Percentiles rank a stretch among this genome's conserved stretches.
Conservation (phyloP, 2,797 vertebrate genomes). For the Cyclopterus lumpus region DNA sequence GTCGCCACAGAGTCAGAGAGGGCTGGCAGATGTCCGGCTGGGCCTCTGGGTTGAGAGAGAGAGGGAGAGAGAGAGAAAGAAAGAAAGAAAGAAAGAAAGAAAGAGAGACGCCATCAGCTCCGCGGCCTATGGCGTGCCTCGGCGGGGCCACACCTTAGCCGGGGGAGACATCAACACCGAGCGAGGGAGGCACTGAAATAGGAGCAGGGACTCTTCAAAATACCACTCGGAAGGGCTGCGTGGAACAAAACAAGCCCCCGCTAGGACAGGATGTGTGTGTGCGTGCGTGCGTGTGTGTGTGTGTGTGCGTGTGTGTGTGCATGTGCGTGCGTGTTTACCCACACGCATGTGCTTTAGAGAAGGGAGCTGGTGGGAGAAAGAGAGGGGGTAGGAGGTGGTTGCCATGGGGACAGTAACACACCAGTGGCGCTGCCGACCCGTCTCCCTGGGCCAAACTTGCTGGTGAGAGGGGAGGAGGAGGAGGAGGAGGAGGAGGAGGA, state of each 20-base stretch:
- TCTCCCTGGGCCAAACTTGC: slow-evolving; percentile 86
- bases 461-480: slow-evolving; percentile 55
- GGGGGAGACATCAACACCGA: slow-evolving; percentile 71
- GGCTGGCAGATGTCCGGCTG: no score
- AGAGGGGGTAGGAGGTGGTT: slow-evolving; percentile 78
- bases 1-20: no score
- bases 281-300: slow-evolving; percentile 45
- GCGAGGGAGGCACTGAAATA: slow-evolving; percentile 79
- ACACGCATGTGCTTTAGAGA: slow-evolving; percentile 69
- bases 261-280: slow-evolving; percentile 60
- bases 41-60: not conserved
- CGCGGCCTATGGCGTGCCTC: slow-evolving; percentile 59
- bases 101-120: slow-evolving; percentile 34
- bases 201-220: slow-evolving; percentile 82
- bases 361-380: slow-evolving; percentile 65
- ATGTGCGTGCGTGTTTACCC: slow-evolving; percentile 51
- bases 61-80: slow-evolving; percentile 28
- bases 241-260: slow-evolving; percentile 78
- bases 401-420: slow-evolving; percentile 89
- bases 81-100: no score
- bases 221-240: slow-evolving; percentile 74
- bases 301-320: slow-evolving; percentile 47
- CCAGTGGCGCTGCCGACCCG: slow-evolving; percentile 86
- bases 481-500: slow-evolving; percentile 35
- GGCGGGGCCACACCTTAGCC: slow-evolving; percentile 75